Evolutionary conservation across 2,888 invertebrate genomes (phyloP).

Genomic region (Phalangium opilio): DNA sequence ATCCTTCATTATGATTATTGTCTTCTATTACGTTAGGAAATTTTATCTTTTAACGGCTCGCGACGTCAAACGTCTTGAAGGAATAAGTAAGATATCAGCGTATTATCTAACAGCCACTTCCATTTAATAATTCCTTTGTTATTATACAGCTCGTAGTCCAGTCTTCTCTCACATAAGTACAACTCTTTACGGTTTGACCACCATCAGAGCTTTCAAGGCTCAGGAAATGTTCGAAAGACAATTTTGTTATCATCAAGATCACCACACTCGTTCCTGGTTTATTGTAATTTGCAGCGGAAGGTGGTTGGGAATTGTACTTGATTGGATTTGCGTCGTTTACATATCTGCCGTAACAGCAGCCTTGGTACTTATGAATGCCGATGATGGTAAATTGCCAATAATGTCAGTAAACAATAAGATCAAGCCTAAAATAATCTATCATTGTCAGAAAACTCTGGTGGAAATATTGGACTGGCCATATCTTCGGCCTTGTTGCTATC

Average conservation of each 20-base stretch:
- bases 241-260: conserved; percentile 38
- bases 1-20: conserved; percentile 47
- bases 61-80: conserved; percentile 47
- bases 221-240: conserved; percentile 47
- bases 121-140: too few species aligned
- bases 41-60: conserved; percentile 65
- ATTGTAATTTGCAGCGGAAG: conserved; percentile 74
- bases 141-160: conserved; percentile 69
- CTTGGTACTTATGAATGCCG: conserved; percentile 27
- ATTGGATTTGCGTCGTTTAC: conserved; percentile 71
- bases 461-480: conserved; percentile 53
- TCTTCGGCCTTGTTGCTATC: conserved; percentile 43
- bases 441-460: not conserved
- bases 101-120: too few species aligned
- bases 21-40: conserved; percentile 57
- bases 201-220: conserved; percentile 75
- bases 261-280: conserved; percentile 82
- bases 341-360: conserved; percentile 70
- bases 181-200: conserved; percentile 72
- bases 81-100: conserved; percentile 30
- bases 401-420: too few species aligned
- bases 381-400: conserved; percentile 49
- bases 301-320: conserved; percentile 86
- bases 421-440: not conserved
- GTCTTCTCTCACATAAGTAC: conserved; percentile 88